Evolutionary conservation across 2,888 invertebrate species (phyloP).

Genomic region (Poecilus cupreus): DNA sequence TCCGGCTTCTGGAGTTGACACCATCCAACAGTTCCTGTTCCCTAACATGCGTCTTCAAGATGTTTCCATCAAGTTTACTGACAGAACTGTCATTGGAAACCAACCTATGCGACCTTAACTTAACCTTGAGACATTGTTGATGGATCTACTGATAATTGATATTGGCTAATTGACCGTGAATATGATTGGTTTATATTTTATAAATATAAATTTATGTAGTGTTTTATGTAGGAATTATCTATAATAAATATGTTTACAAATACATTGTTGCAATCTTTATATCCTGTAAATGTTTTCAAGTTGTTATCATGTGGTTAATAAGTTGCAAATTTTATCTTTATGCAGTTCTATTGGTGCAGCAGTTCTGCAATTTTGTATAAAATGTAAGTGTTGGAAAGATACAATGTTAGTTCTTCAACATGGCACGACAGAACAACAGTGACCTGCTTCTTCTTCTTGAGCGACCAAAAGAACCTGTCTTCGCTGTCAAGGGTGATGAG

Average conservation of each 20-base stretch:
- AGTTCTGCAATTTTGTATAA: background rate
- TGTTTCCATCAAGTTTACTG: constrained; percentile 77
- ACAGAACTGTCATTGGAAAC: constrained; percentile 72
- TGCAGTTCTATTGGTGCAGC: background rate
- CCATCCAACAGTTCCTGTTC: constrained; percentile 80
- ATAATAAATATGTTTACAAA: too few species aligned
- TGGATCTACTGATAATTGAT: background rate
- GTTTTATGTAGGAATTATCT: too few species aligned
- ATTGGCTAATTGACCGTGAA: background rate
- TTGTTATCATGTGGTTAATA: too few species aligned
- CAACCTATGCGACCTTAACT: background rate
- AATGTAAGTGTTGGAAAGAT: background rate
- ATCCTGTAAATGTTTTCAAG: too few species aligned
- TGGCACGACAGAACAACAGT: constrained; percentile 57
- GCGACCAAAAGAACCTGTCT: constrained; percentile 78
- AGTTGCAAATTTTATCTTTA: background rate
- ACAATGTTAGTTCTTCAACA: background rate
- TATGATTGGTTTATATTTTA: too few species aligned
- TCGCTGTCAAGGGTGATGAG: constrained; percentile 78
- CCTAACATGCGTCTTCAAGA: constrained; percentile 83
- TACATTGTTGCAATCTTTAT: too few species aligned
- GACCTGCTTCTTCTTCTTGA: constrained; percentile 75
- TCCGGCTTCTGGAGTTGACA: constrained; percentile 76
- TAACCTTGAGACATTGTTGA: background rate
- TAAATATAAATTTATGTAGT: too few species aligned